Evolutionary conservation across 2,797 vertebrate species (phyloP), one percentile per base, ranked within the genome.

Genomic region (Xenopus petersii): DNA sequence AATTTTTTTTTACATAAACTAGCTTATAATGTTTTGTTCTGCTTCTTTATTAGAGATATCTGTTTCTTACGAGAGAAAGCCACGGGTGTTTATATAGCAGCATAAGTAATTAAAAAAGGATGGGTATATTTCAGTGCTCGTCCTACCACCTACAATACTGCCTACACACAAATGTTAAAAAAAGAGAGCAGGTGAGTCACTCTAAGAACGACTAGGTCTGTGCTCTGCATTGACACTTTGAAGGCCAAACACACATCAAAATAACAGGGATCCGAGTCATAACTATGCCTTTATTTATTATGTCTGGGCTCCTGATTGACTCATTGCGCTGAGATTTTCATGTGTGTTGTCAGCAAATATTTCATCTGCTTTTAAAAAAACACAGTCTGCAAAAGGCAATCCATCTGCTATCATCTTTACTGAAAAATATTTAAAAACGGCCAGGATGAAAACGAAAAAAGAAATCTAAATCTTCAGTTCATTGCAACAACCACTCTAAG

Each of bases 331-430:
- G 26, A 33, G 60, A 33, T 33, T 1, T 10, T 63, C 30, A 63
- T 33, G 60, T 33, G 12, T 33, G 60, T 63, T 63, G 60, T 63
- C 60, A 63, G 60, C 12, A 63, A 63, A 63, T 12, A 63, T 63
- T 33, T 63, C 12, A 36, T 63, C 60, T 15, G 30, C 30, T 33
- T 36, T 24, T 63, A 36, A 36, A 36, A 36, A 63, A 36, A 63
- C 60, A 36, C 60, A 63, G 33, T 60, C 60, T 63, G 60, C 24
- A 33, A 24, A 63, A 36, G 7, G 30, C 60, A 63, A 36, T 63
- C 60, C 30, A 12, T 1, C 58, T 24, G 58, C 11, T 6, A 60
- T 60, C 21, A 24, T 24, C 15, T 11, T 26, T 13, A 26, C 21
- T 60, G 5, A 60, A 17, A 60, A 9, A 60, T 60, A 13, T 24